Conservation (phyloP, 2,888 invertebrate species). For the Eilema griseolum region DNA sequence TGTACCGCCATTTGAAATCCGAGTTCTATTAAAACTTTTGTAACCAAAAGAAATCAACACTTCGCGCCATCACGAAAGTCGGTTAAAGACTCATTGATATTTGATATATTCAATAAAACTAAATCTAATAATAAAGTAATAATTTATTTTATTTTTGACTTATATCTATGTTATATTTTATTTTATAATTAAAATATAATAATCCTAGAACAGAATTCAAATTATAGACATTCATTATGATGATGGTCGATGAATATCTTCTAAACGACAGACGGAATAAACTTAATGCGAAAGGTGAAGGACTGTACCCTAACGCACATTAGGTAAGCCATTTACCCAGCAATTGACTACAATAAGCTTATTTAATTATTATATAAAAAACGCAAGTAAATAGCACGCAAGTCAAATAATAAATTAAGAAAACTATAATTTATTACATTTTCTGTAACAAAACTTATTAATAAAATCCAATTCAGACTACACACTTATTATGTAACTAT, state of each 20-base stretch:
- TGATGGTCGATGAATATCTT: no score
- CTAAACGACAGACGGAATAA: no score
- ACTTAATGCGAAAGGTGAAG: not conserved
- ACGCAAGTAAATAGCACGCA: no score
- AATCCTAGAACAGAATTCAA: not conserved
- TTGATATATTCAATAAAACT: not conserved
- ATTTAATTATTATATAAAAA: no score
- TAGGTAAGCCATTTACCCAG: not conserved
- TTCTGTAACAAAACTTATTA: not conserved
- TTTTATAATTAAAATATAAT: not conserved
- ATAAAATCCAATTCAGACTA: not conserved
- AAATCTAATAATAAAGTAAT: not conserved
- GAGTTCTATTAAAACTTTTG: not conserved
- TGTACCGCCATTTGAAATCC: not conserved
- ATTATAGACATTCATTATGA: not conserved
- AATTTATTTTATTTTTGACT: not conserved
- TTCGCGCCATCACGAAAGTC: not conserved
- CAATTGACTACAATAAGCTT: not conserved
- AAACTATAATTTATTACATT: not conserved
- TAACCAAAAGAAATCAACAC: not conserved
- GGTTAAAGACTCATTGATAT: not conserved
- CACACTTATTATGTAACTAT: not conserved
- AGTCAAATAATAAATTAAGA: not conserved
- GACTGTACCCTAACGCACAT: not conserved
- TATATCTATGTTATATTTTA: not conserved